These are phyloP conservation scores for Malaclemys terrapin DNA, from an alignment of 2,113 vertebrate genomes.

Conservation along the genomic window DNA sequence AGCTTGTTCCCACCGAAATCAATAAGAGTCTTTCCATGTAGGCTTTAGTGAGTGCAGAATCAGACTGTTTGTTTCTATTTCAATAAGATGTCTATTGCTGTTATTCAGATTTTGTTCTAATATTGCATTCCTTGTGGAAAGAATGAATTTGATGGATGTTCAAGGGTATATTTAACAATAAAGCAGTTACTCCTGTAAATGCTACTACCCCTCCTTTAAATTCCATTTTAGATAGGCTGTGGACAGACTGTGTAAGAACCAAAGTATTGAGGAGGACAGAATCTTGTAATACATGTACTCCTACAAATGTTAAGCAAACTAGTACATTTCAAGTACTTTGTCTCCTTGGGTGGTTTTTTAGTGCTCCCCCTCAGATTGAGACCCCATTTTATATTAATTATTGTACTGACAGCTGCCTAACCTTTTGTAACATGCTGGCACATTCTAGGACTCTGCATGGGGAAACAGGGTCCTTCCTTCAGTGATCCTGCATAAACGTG, in stretches of 20 bases:
- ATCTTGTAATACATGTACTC: background rate
- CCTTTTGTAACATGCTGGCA: accelerated
- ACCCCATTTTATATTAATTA: background rate
- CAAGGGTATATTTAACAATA: background rate
- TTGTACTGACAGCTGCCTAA: slow-evolving; percentile 3
- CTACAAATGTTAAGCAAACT: background rate
- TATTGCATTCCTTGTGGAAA: background rate
- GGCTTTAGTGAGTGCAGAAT: background rate
- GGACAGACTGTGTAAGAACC: background rate
- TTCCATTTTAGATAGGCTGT: background rate
- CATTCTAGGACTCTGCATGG: background rate
- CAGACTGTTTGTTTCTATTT: background rate
- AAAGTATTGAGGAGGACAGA: background rate
- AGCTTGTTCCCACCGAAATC: background rate
- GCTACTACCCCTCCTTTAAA: background rate
- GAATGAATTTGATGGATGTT: background rate
- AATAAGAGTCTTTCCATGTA: background rate
- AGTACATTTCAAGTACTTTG: background rate
- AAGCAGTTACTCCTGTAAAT: background rate
- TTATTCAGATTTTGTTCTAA: background rate
- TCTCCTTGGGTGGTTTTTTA: background rate
- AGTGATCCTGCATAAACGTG: slow-evolving; percentile 58
- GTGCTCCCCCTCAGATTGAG: background rate
- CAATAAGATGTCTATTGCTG: background rate
- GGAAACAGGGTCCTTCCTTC: slow-evolving; percentile 22